Base-by-base conservation (phyloP, 2,113 vertebrate genomes). In the Ptyas mucosa region DNA sequence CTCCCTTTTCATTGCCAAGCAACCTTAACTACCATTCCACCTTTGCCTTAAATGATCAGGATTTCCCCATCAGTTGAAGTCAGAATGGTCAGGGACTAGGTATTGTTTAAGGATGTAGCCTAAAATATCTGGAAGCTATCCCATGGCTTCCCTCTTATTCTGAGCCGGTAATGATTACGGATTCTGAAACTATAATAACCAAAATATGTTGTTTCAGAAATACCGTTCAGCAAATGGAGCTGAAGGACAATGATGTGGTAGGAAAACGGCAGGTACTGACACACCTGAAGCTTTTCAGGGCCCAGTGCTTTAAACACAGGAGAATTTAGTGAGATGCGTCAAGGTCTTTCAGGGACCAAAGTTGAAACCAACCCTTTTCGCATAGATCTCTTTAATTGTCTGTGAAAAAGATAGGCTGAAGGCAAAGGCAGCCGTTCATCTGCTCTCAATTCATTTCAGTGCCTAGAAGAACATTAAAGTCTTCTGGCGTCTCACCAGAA, bases 391-490 rank as follows among this genome's bases (percentile, higher is more conserved):
- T 93, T 92, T 55, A 3, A n/a, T 34, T 93, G 55, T 49, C 58
- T 10, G 86, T 29, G 8, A 90, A 89, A 93, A 61, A 94, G 39
- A 91, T n/a, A 91, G n/a, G 15, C 85, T 54, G 64, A 75, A 93
- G 90, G 29, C 87, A 1, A 49, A 69, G 88, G 85, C 21, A 87
- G 34, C 75, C 75, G 8, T 5, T 3, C 89, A 46, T 89, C 24
- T 92, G 26, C 89, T 91, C 0, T 21, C 64, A 26, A 51, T 86
- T 86, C 43, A 92, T 8, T 39, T 53, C 49, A 51, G 46, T 7
- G 21, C 26, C 1, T 2, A 46, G 87, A 64, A 89, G 57, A 52
- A 93, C 0, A 0, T 75, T 91, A 91, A 12, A 87, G 29, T 85
- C 49, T 81, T 61, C 89, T 11, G 26, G 24, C 43, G 0, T 69